These are phyloP conservation scores for Rattus rattus DNA, from an alignment of 2,113 vertebrate species.

Conservation along the genomic window DNA sequence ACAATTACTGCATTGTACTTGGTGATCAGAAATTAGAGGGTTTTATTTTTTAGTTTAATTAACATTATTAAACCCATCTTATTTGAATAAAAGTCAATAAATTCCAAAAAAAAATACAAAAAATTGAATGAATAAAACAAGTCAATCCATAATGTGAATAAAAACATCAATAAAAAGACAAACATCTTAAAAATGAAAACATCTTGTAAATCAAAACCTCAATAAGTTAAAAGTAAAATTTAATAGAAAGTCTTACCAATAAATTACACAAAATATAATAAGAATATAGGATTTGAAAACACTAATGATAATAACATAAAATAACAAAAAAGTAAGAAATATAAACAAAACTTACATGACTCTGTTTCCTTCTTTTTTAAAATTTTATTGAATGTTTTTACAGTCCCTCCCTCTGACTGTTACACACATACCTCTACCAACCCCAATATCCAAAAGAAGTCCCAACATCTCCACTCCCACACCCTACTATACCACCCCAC, in stretches of 20 bases:
- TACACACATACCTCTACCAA: too few species aligned
- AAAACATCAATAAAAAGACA: neutral
- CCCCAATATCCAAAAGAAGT: too few species aligned
- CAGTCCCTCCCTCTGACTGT: too few species aligned
- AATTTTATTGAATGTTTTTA: too few species aligned
- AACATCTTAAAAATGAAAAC: neutral
- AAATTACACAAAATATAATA: neutral
- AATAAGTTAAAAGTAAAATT: neutral
- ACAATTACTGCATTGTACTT: neutral
- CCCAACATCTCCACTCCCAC: too few species aligned
- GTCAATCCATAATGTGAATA: neutral
- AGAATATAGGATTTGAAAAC: neutral
- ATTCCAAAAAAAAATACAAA: neutral
- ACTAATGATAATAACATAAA: neutral
- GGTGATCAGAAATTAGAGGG: neutral
- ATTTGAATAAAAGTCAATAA: neutral
- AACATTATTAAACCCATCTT: neutral
- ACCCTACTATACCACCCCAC: too few species aligned
- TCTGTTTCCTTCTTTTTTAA: neutral
- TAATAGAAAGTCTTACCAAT: neutral
- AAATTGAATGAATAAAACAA: neutral
- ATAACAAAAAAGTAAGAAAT: neutral
- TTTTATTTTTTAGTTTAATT: neutral
- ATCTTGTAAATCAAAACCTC: neutral
- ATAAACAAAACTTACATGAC: neutral